Evolutionary conservation across 2,113 vertebrate genomes (phyloP).

Genomic region (Anser brachyrhynchus): DNA sequence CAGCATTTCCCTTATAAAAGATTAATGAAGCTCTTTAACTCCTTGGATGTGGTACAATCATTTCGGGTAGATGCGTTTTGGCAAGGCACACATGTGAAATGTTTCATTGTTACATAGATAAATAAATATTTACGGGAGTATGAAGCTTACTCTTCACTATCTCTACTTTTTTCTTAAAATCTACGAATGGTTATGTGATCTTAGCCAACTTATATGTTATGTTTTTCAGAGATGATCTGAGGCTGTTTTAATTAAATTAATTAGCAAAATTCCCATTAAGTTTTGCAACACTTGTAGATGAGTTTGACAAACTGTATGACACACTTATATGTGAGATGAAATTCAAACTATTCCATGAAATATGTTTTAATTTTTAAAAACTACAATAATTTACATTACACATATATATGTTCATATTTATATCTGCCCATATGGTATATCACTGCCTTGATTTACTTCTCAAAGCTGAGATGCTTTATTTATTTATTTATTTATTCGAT

Average conservation of each 20-base stretch:
- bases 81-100: background rate
- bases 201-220: background rate
- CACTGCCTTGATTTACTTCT: background rate
- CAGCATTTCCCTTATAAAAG: background rate
- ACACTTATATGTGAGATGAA: background rate
- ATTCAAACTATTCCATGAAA: background rate
- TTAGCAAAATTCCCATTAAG: background rate
- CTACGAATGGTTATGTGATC: background rate
- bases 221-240: background rate
- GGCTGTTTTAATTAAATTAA: background rate
- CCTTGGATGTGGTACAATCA: rapidly evolving
- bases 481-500: background rate
- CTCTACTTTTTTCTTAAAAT: background rate
- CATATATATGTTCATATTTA: background rate
- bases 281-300: background rate
- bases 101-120: background rate
- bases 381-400: background rate
- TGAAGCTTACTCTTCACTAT: background rate
- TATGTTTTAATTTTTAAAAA: background rate
- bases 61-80: background rate
- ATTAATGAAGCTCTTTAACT: background rate
- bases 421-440: background rate
- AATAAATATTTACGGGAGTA: background rate
- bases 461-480: background rate
- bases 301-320: background rate